These are phyloP conservation scores for Athetis lepigone DNA, from an alignment of 2,888 invertebrate species.

Conservation along the genomic window DNA sequence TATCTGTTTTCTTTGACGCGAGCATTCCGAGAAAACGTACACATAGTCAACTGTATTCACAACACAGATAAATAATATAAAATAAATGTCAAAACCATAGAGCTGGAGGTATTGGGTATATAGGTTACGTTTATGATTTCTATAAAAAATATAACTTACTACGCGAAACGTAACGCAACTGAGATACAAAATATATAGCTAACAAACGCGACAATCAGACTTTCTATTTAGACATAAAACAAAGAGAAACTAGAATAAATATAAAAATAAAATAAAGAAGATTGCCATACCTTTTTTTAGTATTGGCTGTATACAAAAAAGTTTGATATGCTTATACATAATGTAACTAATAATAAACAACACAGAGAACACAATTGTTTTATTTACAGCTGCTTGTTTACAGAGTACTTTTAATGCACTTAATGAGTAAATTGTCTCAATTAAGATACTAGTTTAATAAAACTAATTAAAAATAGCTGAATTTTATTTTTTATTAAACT, in stretches of 20 bases:
- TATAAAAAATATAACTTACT: conserved; percentile 5
- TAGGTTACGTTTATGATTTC: conserved; percentile 2
- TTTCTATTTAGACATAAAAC: conserved; percentile 25
- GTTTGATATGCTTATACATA: conserved; percentile 26
- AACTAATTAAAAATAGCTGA: conserved; percentile 19
- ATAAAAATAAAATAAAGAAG: conserved; percentile 30
- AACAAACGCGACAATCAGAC: conserved; percentile 23
- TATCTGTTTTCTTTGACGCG: conserved; percentile 23
- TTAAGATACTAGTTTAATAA: conserved; percentile 41
- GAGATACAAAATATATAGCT: conserved; percentile 35
- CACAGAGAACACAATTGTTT: conserved; percentile 70
- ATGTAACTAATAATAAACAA: conserved; percentile 65
- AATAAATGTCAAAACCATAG: conserved; percentile 31
- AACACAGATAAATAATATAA: conserved; percentile 6
- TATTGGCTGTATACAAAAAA: conserved; percentile 36
- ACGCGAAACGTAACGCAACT: conserved; percentile 27
- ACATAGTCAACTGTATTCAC: conserved; percentile 28
- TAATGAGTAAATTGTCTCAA: conserved; percentile 39
- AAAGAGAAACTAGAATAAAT: conserved; percentile 38
- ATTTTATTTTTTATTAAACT: conserved; percentile 46
- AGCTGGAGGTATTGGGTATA: conserved; percentile 17
- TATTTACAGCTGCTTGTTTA: conserved; percentile 64
- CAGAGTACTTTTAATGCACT: conserved; percentile 48
- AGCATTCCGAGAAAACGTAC: conserved; percentile 12
- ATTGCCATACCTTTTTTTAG: conserved; percentile 13